A percentile compares a stretch with the other conserved stretches of the same genome.
These are phyloP conservation scores for Lasiurus cinereus DNA, from an alignment of 2,113 vertebrate species.

Conservation along the genomic window DNA sequence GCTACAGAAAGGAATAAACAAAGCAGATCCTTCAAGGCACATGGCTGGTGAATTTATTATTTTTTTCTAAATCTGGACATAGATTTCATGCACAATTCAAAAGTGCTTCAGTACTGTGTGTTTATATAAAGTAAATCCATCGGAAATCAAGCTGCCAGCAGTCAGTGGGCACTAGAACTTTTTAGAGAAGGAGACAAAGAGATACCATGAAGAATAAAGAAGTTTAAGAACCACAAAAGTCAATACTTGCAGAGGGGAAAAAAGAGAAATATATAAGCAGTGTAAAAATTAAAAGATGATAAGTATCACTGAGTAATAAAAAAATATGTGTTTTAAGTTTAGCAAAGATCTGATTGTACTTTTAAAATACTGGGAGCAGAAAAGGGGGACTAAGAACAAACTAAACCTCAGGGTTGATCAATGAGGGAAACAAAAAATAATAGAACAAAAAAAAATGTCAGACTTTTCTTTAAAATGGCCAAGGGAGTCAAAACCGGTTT, in stretches of 20 bases:
- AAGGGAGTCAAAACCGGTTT: too few species aligned
- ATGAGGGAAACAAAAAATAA: not conserved
- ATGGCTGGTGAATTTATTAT: constrained; percentile 60
- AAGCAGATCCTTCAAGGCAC: constrained; percentile 68
- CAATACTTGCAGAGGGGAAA: not conserved
- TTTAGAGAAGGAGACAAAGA: not conserved
- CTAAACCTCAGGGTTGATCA: not conserved
- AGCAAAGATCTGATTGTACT: not conserved
- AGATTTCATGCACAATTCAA: constrained; percentile 37
- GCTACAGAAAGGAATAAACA: constrained; percentile 55
- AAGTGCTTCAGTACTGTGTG: constrained; percentile 12
- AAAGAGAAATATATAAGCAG: not conserved
- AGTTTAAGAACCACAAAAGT: constrained; percentile 50
- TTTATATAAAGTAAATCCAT: not conserved
- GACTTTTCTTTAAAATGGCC: constrained; percentile 27
- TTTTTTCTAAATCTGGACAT: not conserved
- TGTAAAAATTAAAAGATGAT: not conserved
- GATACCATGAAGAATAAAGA: constrained; percentile 21
- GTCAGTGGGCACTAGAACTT: not conserved
- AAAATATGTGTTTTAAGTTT: constrained; percentile 24
- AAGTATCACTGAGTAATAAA: not conserved
- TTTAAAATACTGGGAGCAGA: constrained; percentile 38
- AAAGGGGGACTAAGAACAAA: constrained; percentile 29
- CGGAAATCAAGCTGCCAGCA: not conserved
- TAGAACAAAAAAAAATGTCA: not conserved